Base-by-base conservation (phyloP, 2,113 vertebrate species). In the Myotis lucifugus region DNA sequence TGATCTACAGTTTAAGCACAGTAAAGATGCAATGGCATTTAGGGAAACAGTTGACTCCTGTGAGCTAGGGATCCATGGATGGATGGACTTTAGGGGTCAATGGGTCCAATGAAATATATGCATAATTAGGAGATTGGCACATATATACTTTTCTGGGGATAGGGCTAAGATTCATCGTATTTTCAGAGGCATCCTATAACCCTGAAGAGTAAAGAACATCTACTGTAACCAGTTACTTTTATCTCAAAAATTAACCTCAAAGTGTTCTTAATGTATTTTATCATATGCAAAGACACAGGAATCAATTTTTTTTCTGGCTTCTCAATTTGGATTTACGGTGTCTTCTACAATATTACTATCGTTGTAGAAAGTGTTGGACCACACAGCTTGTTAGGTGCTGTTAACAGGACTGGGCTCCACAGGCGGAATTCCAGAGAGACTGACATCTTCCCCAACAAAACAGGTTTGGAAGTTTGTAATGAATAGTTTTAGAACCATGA, bases 401-500 rank as follows among this genome's bases (percentile, higher is more conserved):
- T 13, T 19, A n/a, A 56, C n/a, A n/a, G 54, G 8, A 78, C 29
- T 34, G 3, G 79, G 48, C 27, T 13, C 34, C 82, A 90, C 4
- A 13, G 15, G 72, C 3, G 19, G 4, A 77, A 77, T 54, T 94
- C 50, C 52, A 94, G 34, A 94, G 83, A 91, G 69, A 85, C 34
- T 72, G 85, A 97, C 91, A 76, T 82, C 97, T 95, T 93, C 96
- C 37, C 94, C 19, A 98, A 96, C 77, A 97, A 96, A 97, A 96
- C 88, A 95, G 95, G 94, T 97, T 96, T 85, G 96, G 89, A 97
- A 97, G 52, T 25, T 84, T 54, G 95, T 88, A 59, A 95, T 90
- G 82, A 95, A 89, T 83, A 91, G 73, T 86, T 72, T 93, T 87
- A 5, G 76, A 94, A 97, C 21, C 73, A 88, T 73, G 37, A 70